phyloP scores from a whole-genome alignment of 2,888 invertebrate genomes.

The Chrysina gloriosa region DNA sequence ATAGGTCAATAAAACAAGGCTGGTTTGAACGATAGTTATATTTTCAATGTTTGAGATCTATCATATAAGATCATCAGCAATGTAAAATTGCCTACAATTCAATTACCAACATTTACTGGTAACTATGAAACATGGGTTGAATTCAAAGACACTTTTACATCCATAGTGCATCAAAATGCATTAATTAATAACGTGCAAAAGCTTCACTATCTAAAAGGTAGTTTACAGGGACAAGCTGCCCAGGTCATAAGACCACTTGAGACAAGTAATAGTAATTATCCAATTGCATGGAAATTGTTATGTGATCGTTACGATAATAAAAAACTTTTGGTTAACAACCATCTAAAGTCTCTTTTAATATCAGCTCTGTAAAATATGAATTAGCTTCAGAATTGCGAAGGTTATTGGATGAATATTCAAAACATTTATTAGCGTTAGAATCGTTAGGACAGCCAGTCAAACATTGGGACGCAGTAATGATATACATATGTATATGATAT shows the following conservation, averaged over 20 bases:
- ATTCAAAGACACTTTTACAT: slow-evolving; percentile 30
- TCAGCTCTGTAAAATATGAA: slow-evolving; percentile 19
- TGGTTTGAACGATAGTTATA: no score
- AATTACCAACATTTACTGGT: slow-evolving; percentile 12
- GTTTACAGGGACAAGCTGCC: slow-evolving; percentile 35
- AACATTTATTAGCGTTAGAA: slow-evolving; percentile 34
- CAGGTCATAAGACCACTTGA: slow-evolving; percentile 35
- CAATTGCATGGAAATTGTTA: slow-evolving; percentile 37
- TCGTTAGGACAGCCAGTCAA: slow-evolving; percentile 33
- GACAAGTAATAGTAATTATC: slow-evolving; percentile 34
- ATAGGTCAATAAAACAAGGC: no score
- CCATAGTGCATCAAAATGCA: slow-evolving; percentile 21
- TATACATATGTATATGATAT: no score
- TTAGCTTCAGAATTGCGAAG: slow-evolving; percentile 27
- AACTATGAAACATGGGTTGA: slow-evolving; percentile 20
- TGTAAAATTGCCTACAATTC: slow-evolving; percentile 27
- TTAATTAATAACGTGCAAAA: slow-evolving; percentile 24
- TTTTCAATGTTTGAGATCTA: no score
- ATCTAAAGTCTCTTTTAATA: slow-evolving; percentile 36
- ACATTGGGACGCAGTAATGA: slow-evolving; percentile 35
- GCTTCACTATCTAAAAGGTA: no score
- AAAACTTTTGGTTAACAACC: slow-evolving; percentile 36
- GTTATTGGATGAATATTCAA: no score
- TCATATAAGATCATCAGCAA: background rate
- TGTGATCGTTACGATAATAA: slow-evolving; percentile 38